Evolutionary conservation across 35 echinoderm and acorn worm genomes (phyloP), one percentile per base, ranked within the genome.

Genomic region (Lytechinus pictus): DNA sequence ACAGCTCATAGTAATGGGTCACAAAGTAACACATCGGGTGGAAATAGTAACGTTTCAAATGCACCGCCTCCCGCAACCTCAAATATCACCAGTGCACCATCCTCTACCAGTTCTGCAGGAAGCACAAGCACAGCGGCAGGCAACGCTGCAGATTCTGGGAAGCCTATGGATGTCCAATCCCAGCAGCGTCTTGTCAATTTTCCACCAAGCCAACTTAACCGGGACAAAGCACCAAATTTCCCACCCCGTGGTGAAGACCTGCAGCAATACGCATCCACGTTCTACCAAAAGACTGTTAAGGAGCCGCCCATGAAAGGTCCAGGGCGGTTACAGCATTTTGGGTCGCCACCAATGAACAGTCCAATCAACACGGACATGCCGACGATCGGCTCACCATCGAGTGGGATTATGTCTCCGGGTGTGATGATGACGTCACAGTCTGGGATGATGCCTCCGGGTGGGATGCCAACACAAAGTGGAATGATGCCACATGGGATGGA

Each of bases 211-310:
- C 97, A 97, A 89, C 94, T 99, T 55, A 99, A 99, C 93, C 93
- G 98, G 14, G 98, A 99, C 95, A 99, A 99, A 94, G 98, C 98
- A 19, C 98, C 98, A 24, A 99, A 99, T 93, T 99, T 99, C 92
- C 98, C 98, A 9, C 98, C 98, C 28, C 94, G 98, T 88, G 98
- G 98, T 28, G 98, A 99, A 94, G 98, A 99, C 89, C 87, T 96
- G n/a, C 95, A 99, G 72, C 98, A 99, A 94, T 99, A 97, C 96
- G 96, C 98, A 21, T 97, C 98, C 92, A 98, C 97, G 10, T 99
- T 99, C 87, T 99, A 99, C 91, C 98, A 99, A 86, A 99, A 99
- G 90, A 28, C 97, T 29, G 51, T 95, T 33, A 95, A 99, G 66
- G 96, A 99, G 87, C 87, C 57, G 56, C 53, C 87, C 52, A 91